These are phyloP conservation scores for Malacosoma neustria DNA, from an alignment of 2,888 invertebrate genomes.

Conservation along the genomic window DNA sequence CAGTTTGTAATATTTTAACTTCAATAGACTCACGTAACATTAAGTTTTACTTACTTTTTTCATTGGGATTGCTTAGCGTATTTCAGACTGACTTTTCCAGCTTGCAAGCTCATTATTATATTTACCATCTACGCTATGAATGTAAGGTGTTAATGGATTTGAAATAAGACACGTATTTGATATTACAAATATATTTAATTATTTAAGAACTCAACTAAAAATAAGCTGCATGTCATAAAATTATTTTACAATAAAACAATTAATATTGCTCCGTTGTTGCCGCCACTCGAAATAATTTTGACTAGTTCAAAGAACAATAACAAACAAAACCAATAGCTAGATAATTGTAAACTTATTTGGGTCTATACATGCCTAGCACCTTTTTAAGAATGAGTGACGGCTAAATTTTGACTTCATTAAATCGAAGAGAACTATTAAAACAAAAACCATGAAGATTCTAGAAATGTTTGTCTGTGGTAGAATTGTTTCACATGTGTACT, in stretches of 20 bases:
- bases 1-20: no score
- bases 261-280: constrained; percentile 26
- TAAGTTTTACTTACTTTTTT: no score
- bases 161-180: constrained; percentile 36
- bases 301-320: constrained; percentile 53
- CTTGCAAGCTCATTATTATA: no score
- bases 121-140: no score
- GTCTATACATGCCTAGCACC: constrained; percentile 39
- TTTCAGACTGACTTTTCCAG: no score
- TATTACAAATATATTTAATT: constrained; percentile 73
- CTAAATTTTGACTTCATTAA: constrained; percentile 6
- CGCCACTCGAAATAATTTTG: constrained; percentile 58
- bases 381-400: constrained; percentile 26
- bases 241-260: constrained; percentile 29
- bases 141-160: neutral
- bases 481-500: no score
- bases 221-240: constrained; percentile 53
- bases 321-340: constrained; percentile 14
- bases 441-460: neutral
- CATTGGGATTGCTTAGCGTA: no score
- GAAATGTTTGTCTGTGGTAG: neutral
- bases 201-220: constrained; percentile 62
- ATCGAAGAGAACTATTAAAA: constrained; percentile 1
- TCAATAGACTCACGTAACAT: no score
- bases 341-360: constrained; percentile 2